These are phyloP conservation scores for Gymnocheta viridis DNA, from an alignment of 2,888 invertebrate genomes.

Conservation along the genomic window DNA sequence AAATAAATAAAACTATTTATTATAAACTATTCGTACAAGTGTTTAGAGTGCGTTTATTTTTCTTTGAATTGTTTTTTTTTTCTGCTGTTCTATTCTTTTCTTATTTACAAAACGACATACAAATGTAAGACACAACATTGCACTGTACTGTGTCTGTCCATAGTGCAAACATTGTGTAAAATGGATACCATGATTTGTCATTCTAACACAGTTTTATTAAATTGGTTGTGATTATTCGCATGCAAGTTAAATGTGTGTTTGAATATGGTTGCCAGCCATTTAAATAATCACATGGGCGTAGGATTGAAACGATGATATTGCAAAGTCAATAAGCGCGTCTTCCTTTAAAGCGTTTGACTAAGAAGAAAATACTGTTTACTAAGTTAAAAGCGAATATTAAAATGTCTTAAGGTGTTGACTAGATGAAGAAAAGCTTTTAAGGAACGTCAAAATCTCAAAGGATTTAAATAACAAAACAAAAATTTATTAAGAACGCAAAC, in stretches of 20 bases:
- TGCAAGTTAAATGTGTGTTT: slow-evolving; percentile 26
- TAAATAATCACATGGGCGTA: slow-evolving; percentile 19
- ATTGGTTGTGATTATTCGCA: slow-evolving; percentile 59
- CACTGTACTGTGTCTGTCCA: slow-evolving; percentile 14
- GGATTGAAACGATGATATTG: neutral
- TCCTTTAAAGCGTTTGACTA: neutral
- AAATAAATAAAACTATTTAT: slow-evolving; percentile 54
- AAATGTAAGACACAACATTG: slow-evolving; percentile 31
- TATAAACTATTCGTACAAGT: slow-evolving; percentile 64
- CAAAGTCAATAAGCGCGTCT: neutral
- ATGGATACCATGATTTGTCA: slow-evolving; percentile 63
- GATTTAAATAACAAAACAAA: too few species aligned
- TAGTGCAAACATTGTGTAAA: slow-evolving; percentile 49
- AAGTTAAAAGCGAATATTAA: too few species aligned
- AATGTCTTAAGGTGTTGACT: too few species aligned
- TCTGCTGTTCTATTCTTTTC: slow-evolving; percentile 22
- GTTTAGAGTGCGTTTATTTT: slow-evolving; percentile 45
- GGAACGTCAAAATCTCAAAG: too few species aligned
- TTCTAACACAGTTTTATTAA: slow-evolving; percentile 64
- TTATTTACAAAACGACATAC: slow-evolving; percentile 36
- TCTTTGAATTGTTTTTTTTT: neutral
- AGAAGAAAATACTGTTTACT: too few species aligned
- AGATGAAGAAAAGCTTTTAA: too few species aligned
- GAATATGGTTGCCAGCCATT: slow-evolving; percentile 43
- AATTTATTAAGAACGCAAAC: too few species aligned